Conservation (phyloP, 1,140 invertebrate genomes). For the Caenorhabditis tropicalis region DNA sequence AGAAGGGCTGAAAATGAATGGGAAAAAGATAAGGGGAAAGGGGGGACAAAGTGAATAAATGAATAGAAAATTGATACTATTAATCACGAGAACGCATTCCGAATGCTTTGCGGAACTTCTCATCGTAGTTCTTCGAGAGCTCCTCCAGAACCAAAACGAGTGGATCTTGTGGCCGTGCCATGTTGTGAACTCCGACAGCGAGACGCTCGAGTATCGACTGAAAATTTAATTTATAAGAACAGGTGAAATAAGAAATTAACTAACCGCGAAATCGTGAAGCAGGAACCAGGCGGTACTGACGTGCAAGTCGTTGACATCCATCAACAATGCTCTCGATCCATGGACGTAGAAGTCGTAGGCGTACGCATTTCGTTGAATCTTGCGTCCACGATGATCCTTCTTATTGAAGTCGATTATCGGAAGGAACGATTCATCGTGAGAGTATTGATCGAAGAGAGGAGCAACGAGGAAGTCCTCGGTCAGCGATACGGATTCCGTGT, state of each 20-base stretch:
- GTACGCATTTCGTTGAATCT: conserved; percentile 66
- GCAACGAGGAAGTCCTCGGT: conserved; percentile 60
- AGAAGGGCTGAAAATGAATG: background rate
- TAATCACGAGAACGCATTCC: conserved; percentile 54
- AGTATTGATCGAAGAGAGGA: conserved; percentile 61
- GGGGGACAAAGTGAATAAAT: background rate
- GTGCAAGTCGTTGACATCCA: conserved; percentile 56
- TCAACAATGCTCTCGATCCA: conserved; percentile 59
- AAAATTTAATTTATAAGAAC: background rate
- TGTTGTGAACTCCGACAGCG: conserved; percentile 51
- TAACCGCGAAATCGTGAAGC: conserved; percentile 65
- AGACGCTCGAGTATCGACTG: conserved; percentile 53
- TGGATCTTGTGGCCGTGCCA: conserved; percentile 58
- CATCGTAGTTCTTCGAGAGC: conserved; percentile 52
- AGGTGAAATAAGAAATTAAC: conserved; percentile 50
- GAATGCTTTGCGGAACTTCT: conserved; percentile 61
- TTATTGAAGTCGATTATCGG: conserved; percentile 56
- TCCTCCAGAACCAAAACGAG: conserved; percentile 50
- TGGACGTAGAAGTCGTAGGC: conserved; percentile 67
- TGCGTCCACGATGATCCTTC: conserved; percentile 65
- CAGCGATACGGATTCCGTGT: conserved; percentile 42
- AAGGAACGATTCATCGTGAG: conserved; percentile 63
- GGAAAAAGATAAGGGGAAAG: background rate
- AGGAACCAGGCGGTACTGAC: conserved; percentile 67
- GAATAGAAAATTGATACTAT: background rate